These are phyloP conservation scores for Diadegma fenestrale DNA, from an alignment of 2,888 invertebrate species.

Conservation along the genomic window DNA sequence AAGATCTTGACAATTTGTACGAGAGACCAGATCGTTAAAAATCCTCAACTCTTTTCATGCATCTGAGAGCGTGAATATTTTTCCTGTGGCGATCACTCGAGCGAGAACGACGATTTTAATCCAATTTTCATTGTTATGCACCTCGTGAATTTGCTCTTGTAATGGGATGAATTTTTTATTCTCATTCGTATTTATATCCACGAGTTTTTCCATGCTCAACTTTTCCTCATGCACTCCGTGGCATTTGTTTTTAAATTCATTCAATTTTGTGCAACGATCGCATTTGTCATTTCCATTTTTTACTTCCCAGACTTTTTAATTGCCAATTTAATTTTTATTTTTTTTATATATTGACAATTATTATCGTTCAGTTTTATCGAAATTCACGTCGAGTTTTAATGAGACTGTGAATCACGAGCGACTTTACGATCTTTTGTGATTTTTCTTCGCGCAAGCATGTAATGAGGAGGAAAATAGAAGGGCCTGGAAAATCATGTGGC, in stretches of 20 bases:
- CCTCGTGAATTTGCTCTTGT: constrained; percentile 25
- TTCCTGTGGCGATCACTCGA: constrained; percentile 46
- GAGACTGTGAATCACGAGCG: constrained; percentile 1
- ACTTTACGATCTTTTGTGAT: constrained; percentile 5
- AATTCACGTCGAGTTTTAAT: constrained; percentile 40
- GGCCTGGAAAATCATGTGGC: not conserved
- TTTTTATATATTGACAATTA: not conserved
- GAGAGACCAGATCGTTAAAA: constrained; percentile 81
- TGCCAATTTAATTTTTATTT: too few species aligned
- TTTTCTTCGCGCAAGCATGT: not conserved
- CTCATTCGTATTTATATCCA: not conserved
- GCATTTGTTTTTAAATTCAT: not conserved
- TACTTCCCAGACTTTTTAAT: not conserved
- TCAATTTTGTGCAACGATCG: not conserved
- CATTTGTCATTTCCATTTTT: not conserved
- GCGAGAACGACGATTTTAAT: constrained; percentile 74
- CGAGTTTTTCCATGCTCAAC: not conserved
- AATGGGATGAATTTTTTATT: constrained; percentile 42
- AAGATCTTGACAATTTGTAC: constrained; percentile 83
- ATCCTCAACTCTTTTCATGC: constrained; percentile 65
- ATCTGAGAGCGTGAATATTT: constrained; percentile 47
- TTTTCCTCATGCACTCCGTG: not conserved
- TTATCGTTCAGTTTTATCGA: not conserved
- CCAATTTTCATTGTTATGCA: constrained; percentile 77
- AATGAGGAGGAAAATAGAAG: not conserved